These are phyloP conservation scores for Sesamia nonagrioides DNA, from an alignment of 1,140 invertebrate species.

Conservation along the genomic window DNA sequence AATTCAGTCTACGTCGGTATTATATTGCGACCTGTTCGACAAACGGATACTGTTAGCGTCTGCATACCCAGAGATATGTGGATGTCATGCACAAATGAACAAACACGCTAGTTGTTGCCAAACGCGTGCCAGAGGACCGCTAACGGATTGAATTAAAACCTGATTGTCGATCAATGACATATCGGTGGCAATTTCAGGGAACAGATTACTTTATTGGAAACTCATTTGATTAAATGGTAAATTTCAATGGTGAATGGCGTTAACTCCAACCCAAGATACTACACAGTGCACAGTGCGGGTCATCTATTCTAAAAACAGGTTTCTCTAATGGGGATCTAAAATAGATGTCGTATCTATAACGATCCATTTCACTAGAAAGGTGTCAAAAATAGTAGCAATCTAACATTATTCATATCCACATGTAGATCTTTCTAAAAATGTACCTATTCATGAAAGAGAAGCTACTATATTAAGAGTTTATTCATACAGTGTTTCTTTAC, in stretches of 20 bases:
- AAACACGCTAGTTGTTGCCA: slow-evolving; percentile 12
- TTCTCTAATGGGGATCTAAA: not conserved
- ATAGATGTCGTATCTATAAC: not conserved
- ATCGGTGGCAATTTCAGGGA: not conserved
- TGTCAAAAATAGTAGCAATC: not conserved
- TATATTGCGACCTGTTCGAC: slow-evolving; percentile 21
- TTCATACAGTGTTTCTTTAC: slow-evolving; percentile 7
- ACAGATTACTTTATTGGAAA: not conserved
- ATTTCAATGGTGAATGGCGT: not conserved
- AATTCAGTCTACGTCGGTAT: not conserved
- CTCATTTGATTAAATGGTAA: not conserved
- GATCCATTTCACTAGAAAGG: not conserved
- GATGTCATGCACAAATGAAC: slow-evolving; percentile 51
- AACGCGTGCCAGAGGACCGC: slow-evolving; percentile 11
- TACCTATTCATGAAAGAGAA: slow-evolving; percentile 9
- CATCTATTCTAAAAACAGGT: not conserved
- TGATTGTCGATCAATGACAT: slow-evolving; percentile 26
- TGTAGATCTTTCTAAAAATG: not conserved
- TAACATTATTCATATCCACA: not conserved
- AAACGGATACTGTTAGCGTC: slow-evolving; percentile 34
- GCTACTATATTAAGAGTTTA: slow-evolving; percentile 8
- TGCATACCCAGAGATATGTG: slow-evolving; percentile 44
- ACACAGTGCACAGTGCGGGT: not conserved
- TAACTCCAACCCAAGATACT: too few relatives aligned
- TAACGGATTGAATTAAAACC: slow-evolving; percentile 36